Evolutionary conservation across 1,140 invertebrate species (phyloP), one percentile per base, ranked within the genome.

Genomic region (Cryptotermes secundus): DNA sequence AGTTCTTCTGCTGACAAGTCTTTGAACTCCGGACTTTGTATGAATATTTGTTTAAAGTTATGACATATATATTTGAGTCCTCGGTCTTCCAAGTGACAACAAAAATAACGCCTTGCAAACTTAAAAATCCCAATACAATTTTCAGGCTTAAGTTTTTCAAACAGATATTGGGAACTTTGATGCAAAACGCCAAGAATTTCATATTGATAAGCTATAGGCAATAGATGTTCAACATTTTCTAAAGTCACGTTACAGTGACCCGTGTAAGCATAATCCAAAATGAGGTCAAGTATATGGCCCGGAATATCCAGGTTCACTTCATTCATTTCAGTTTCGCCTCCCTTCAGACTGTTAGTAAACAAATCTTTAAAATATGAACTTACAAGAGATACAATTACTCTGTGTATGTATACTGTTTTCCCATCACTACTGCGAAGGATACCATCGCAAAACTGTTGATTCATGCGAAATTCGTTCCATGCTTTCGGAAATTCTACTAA

Each of bases 21-120:
- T n/a, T n/a, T n/a, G n/a, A n/a, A n/a, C n/a, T n/a, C n/a, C n/a
- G n/a, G n/a, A n/a, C n/a, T n/a, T n/a, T n/a, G n/a, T n/a, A n/a
- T n/a, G n/a, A n/a, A n/a, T n/a, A n/a, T n/a, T n/a, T n/a, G n/a
- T n/a, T n/a, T n/a, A n/a, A n/a, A n/a, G n/a, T n/a, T n/a, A n/a
- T n/a, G n/a, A n/a, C n/a, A n/a, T n/a, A n/a, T n/a, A n/a, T n/a
- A n/a, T n/a, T n/a, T n/a, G n/a, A n/a, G 90, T 49, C 90, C 91
- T 87, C 90, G 90, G 80, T 90, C 89, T 84, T 92, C 90, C 83
- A 94, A 87, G 79, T 92, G 90, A 84, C 89, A 90, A 88, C 93
- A 95, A 87, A 93, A 94, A 89, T 94, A 94, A 87, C 92, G 91
- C 85, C 91, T 91, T 26, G 94, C 94, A 88, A 96, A 96, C 88